These are phyloP conservation scores for Pentalonia nigronervosa DNA, from an alignment of 1,140 invertebrate genomes.

Conservation along the genomic window DNA sequence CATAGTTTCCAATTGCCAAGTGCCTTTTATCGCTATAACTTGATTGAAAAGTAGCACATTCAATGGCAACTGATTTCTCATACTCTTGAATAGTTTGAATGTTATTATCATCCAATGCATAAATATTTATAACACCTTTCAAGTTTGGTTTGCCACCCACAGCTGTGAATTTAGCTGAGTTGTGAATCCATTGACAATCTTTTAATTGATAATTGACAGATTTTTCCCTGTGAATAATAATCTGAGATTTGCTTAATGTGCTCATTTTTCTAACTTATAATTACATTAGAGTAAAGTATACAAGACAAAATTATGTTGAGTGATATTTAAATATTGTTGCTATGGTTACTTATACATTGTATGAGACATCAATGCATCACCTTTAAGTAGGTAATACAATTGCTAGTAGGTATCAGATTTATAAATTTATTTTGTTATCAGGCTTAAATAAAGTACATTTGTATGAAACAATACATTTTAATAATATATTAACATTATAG, in stretches of 20 bases:
- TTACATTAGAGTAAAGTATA: neutral
- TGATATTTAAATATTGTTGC: constrained; percentile 14
- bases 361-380: constrained; percentile 29
- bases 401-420: neutral
- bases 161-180: constrained; percentile 88
- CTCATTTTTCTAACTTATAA: constrained; percentile 37
- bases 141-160: constrained; percentile 85
- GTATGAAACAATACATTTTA: neutral
- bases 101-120: constrained; percentile 78
- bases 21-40: constrained; percentile 79
- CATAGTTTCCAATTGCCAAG: constrained; percentile 91
- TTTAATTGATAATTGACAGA: constrained; percentile 85
- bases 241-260: constrained; percentile 76
- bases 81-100: constrained; percentile 77
- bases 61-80: constrained; percentile 82
- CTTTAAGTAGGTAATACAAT: neutral
- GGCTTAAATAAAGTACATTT: neutral
- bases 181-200: constrained; percentile 94
- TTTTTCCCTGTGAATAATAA: constrained; percentile 87
- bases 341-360: constrained; percentile 37
- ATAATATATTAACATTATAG: neutral
- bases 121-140: constrained; percentile 87
- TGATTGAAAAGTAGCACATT: constrained; percentile 92
- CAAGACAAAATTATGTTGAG: neutral
- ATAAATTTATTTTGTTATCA: neutral